Base-by-base conservation (phyloP, 1,140 invertebrate species). In the Rhyzopertha dominica region DNA sequence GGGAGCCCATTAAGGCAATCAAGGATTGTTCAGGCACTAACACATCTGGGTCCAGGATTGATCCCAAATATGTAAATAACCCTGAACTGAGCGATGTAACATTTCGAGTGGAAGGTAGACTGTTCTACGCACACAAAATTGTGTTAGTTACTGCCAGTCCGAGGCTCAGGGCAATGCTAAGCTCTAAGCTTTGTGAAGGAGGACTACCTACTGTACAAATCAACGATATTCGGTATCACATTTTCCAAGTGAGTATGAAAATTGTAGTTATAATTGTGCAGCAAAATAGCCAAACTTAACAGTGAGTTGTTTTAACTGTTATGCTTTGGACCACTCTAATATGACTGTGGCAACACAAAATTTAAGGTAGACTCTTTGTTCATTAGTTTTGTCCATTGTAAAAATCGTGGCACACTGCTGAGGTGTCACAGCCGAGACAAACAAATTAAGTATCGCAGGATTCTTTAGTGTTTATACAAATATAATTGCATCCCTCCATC, bases 71-170 rank as follows among this genome's bases (percentile, higher is more conserved):
- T 71, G 88, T 94, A 34, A 94, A 94, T 69, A 93, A 93, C 72
- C 86, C 88, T 0, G 90, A 90, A 58, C 73, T 93, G 8, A 88
- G 86, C 53, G 90, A 94, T 67, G 88, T 94, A 14, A 90, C 89
- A 47, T 94, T 94, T 63, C 76, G 87, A 58, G 89, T 95, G 7
- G 90, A 93, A 69, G 88, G 88, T 1, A 77, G 87, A 40, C 75
- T 93, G n/a, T 94, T 95, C 67, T 94, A 93, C 66, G 90, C 89
- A 1, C 91, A 95, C 65, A 93, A 92, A 74, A 93, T 94, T 38
- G 88, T 95, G 19, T 71, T 95, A 20, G 87, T 94, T 16, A 94
- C 90, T 8, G 89, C 89, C 24, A 94, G 90, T 5, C 79, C 87
- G 10, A 74, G 87, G 42, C 84, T 94, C 53, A 79, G 88, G 54